These are phyloP conservation scores for Yasuhikotakia modesta DNA, from an alignment of 2,797 vertebrate species.

Conservation along the genomic window DNA sequence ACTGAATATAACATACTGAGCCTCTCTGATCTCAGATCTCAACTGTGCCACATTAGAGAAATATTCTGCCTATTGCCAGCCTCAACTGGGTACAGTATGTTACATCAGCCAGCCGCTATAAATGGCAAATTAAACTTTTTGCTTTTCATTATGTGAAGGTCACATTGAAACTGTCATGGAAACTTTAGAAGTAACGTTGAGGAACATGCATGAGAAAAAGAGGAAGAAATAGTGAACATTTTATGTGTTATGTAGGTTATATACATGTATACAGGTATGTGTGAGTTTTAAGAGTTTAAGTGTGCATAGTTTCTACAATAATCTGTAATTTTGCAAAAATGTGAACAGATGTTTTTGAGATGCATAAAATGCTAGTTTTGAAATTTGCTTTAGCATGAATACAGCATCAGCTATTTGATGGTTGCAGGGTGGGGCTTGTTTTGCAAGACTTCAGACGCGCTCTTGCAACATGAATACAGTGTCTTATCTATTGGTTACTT, in stretches of 20 bases:
- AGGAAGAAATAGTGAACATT: not conserved
- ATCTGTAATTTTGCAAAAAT: not conserved
- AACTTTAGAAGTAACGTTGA: not conserved
- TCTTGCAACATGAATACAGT: slow-evolving; percentile 11
- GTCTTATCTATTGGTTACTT: slow-evolving; percentile 27
- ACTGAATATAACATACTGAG: too few relatives aligned
- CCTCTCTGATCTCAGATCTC: too few relatives aligned
- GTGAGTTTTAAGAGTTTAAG: not conserved
- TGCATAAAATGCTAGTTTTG: not conserved
- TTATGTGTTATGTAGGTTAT: too few relatives aligned
- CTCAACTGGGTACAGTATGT: not conserved
- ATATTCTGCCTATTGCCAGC: not conserved
- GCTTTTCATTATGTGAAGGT: not conserved
- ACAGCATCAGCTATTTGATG: not conserved
- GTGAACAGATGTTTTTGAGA: not conserved
- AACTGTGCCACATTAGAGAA: not conserved
- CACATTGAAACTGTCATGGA: not conserved
- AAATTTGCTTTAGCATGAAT: too few relatives aligned
- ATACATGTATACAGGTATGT: too few relatives aligned
- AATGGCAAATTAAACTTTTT: not conserved
- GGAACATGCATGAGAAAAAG: not conserved
- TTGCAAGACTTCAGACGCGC: slow-evolving; percentile 25
- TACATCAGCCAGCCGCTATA: slow-evolving; percentile 19
- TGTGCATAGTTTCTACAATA: not conserved
- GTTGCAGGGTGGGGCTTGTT: slow-evolving; percentile 6